Conservation (phyloP, 2,797 vertebrate species). For the Oreortyx pictus region DNA sequence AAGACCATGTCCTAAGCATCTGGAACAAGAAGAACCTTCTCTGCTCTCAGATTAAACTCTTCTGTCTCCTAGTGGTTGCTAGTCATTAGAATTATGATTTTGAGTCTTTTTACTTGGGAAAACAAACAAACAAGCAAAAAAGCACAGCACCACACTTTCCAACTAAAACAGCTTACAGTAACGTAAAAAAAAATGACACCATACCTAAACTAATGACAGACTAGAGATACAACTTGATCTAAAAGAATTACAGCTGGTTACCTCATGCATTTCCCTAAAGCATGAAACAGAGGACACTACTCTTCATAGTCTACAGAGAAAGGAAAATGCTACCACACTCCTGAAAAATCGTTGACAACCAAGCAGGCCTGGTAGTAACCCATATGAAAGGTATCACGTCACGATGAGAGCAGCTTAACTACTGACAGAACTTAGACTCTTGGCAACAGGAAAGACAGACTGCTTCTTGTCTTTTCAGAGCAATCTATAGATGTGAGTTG, state of each 20-base stretch:
- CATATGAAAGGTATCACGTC: not conserved
- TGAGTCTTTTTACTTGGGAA: accelerated
- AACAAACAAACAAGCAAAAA: not conserved
- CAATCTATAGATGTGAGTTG: not conserved
- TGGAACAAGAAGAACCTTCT: not conserved
- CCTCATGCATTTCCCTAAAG: not conserved
- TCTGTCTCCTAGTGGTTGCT: not conserved
- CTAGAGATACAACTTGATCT: not conserved
- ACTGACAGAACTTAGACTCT: not conserved
- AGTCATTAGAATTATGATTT: not conserved
- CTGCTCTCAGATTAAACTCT: not conserved
- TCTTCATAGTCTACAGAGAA: not conserved
- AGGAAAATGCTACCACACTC: not conserved
- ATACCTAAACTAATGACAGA: not conserved
- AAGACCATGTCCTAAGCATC: not conserved
- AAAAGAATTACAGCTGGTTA: not conserved
- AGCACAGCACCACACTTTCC: not conserved
- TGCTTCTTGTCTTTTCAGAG: not conserved
- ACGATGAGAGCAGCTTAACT: not conserved
- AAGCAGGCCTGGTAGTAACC: not conserved
- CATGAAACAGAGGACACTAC: not conserved
- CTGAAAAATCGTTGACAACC: not conserved
- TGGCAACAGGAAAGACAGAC: not conserved
- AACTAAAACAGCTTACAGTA: not conserved
- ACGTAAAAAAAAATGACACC: not conserved